A percentile compares a stretch with the other conserved stretches of the same genome.
Evolutionary conservation across 2,113 vertebrate genomes (phyloP).

Genomic region (Macquaria australasica): DNA sequence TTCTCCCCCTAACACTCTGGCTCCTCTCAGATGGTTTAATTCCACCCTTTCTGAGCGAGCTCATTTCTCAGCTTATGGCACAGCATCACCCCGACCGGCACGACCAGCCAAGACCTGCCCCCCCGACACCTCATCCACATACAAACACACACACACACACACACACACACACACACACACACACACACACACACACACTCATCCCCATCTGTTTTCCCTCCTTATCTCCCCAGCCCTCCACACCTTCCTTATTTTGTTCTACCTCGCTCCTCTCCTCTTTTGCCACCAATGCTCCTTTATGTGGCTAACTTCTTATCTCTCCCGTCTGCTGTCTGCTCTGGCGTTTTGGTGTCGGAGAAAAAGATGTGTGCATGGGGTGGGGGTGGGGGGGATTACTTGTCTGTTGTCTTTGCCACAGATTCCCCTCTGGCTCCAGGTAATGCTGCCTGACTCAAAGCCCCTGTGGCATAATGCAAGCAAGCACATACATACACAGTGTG

Average conservation of each 20-base stretch:
- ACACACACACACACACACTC: not conserved
- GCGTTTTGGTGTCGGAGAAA: constrained; percentile 40
- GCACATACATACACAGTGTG: constrained; percentile 24
- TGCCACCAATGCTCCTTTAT: constrained; percentile 43
- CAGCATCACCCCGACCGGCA: constrained; percentile 33
- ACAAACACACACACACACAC: constrained; percentile 13
- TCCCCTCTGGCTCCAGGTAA: constrained; percentile 56
- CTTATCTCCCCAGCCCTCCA: constrained; percentile 53
- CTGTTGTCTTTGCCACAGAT: constrained; percentile 44
- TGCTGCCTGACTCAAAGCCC: constrained; percentile 49
- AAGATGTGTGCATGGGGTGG: constrained; percentile 18
- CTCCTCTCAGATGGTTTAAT: constrained; percentile 48
- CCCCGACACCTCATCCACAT: constrained; percentile 46
- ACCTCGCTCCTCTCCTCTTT: constrained; percentile 21
- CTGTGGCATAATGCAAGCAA: constrained; percentile 36
- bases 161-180: constrained; percentile 11
- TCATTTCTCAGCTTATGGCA: constrained; percentile 65
- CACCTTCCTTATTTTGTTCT: constrained; percentile 40
- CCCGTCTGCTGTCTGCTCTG: constrained; percentile 40
- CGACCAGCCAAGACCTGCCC: constrained; percentile 36
- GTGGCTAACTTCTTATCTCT: constrained; percentile 56
- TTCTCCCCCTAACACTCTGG: constrained; percentile 19
- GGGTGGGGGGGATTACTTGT: constrained; percentile 35
- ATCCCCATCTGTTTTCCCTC: constrained; percentile 49
- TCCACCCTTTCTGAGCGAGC: constrained; percentile 39